These are phyloP conservation scores for Tursiops truncatus DNA, from an alignment of 2,113 vertebrate genomes.

Conservation along the genomic window DNA sequence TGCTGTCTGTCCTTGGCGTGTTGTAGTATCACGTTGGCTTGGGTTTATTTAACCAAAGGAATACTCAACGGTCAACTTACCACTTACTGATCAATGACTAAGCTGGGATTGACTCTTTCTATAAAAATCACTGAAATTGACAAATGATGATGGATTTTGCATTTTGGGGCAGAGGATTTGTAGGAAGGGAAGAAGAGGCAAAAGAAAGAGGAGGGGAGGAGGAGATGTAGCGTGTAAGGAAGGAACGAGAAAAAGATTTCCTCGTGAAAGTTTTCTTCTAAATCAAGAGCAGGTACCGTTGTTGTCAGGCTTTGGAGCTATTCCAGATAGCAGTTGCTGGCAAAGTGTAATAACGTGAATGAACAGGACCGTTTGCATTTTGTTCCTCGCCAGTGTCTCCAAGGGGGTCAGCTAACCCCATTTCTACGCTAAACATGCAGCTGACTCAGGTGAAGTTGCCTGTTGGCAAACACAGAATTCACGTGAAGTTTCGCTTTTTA, in stretches of 20 bases:
- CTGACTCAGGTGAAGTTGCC: not conserved
- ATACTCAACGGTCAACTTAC: not conserved
- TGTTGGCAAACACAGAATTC: not conserved
- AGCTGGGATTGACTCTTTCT: not conserved
- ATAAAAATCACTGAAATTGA: not conserved
- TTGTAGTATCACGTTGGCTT: rapidly evolving
- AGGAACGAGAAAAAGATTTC: not conserved
- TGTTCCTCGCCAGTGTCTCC: not conserved
- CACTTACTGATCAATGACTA: not conserved
- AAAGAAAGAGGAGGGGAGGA: not conserved
- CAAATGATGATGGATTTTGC: not conserved
- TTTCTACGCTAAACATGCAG: not conserved
- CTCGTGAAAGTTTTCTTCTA: not conserved
- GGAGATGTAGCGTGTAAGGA: not conserved
- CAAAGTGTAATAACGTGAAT: not conserved
- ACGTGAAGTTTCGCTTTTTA: not conserved
- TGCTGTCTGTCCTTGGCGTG: not conserved
- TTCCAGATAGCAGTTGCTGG: not conserved
- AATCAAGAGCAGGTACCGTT: not conserved
- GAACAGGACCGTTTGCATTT: not conserved
- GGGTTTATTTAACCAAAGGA: not conserved
- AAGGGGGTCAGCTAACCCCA: not conserved
- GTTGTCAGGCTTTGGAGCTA: not conserved
- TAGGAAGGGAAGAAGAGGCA: not conserved
- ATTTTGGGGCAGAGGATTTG: not conserved